Conservation (phyloP, 2,888 invertebrate genomes). For the Bugula neritina region DNA sequence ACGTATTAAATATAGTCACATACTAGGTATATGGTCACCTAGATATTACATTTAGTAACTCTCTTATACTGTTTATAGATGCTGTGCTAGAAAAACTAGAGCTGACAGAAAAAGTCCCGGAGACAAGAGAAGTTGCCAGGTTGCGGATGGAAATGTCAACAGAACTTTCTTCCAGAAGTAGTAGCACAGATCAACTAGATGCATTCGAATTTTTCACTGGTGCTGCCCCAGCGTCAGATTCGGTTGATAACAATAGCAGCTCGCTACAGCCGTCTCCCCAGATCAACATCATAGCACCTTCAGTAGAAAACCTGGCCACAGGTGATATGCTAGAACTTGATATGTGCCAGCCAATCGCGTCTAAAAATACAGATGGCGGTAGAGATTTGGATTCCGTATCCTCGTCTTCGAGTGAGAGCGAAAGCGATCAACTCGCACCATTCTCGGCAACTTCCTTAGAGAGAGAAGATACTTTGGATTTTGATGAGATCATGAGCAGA, state of each 20-base stretch:
- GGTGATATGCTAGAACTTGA: neutral
- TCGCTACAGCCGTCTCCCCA: neutral
- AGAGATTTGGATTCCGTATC: neutral
- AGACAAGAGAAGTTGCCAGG: neutral
- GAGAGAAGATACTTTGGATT: conserved; percentile 11
- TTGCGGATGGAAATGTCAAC: neutral
- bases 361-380: neutral
- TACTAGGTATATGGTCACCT: too few species aligned
- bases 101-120: neutral
- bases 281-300: conserved; percentile 17
- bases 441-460: neutral
- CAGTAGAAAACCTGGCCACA: neutral
- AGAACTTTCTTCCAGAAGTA: neutral
- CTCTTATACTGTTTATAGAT: too few species aligned
- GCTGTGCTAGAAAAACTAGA: neutral
- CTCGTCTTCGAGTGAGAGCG: neutral
- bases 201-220: conserved; percentile 15
- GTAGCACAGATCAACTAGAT: conserved; percentile 4
- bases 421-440: neutral
- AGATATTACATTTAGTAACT: too few species aligned
- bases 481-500: conserved; percentile 14
- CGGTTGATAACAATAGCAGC: neutral
- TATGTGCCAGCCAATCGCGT: neutral
- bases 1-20: too few species aligned
- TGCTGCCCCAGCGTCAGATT: neutral